phyloP scores from a whole-genome alignment of 1,140 invertebrate genomes.

The Macrotrachela quadricornifera region DNA sequence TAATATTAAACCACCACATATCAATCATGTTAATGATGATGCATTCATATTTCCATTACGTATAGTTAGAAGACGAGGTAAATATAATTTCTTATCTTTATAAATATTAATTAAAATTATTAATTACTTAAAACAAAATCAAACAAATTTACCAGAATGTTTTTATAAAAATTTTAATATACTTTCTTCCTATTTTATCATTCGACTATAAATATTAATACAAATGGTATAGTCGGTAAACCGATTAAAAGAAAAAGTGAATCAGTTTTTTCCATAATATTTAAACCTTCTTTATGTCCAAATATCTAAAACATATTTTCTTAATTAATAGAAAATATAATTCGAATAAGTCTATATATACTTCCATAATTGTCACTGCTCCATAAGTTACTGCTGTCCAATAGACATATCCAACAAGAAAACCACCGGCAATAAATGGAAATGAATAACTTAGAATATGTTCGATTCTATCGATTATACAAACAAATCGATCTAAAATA shows the following conservation, averaged over 20 bases:
- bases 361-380: conserved; percentile 83
- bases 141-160: conserved; percentile 28
- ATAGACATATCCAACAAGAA: conserved; percentile 73
- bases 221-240: conserved; percentile 72
- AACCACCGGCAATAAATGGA: conserved; percentile 65
- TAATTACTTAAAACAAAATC: conserved; percentile 23
- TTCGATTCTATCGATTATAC: conserved; percentile 62
- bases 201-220: conserved; percentile 45
- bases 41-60: no score
- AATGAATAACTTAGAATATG: conserved; percentile 72
- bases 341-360: no score
- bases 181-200: conserved; percentile 85
- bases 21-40: conserved; percentile 62
- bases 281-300: conserved; percentile 59
- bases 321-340: no score
- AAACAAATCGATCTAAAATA: conserved; percentile 34
- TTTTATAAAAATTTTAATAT: conserved; percentile 42
- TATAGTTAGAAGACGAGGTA: no score
- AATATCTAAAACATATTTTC: no score
- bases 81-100: no score
- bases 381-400: conserved; percentile 93
- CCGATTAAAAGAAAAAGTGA: conserved; percentile 68
- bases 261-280: conserved; percentile 77
- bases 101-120: no score
- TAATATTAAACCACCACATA: conserved; percentile 76